Evolutionary conservation across 2,888 invertebrate species (phyloP).

Genomic region (Azorinus chamasolen): DNA sequence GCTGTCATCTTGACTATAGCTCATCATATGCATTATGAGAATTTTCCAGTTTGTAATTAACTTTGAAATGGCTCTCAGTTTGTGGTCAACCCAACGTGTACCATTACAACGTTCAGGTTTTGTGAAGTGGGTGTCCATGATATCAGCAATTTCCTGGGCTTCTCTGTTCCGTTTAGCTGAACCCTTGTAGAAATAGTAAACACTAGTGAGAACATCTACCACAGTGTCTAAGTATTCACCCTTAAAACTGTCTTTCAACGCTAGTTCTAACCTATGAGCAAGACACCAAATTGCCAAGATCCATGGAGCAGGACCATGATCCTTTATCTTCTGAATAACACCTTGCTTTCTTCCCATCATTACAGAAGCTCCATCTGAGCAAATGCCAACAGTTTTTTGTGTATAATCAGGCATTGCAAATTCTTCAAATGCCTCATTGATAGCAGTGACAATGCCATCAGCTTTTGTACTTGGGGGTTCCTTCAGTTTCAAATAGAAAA

Average conservation of each 20-base stretch:
- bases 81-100: constrained; percentile 57
- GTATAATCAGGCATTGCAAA: constrained; percentile 22
- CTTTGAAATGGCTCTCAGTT: constrained; percentile 21
- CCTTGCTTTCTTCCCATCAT: constrained; percentile 30
- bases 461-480: constrained; percentile 20
- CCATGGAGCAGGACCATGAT: constrained; percentile 20
- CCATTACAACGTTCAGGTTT: constrained; percentile 49
- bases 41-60: constrained; percentile 32
- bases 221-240: constrained; percentile 42
- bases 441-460: constrained; percentile 9
- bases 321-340: constrained; percentile 19
- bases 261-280: constrained; percentile 31
- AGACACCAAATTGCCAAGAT: constrained; percentile 33
- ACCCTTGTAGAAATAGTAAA: constrained; percentile 55
- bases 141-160: constrained; percentile 28
- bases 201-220: constrained; percentile 14
- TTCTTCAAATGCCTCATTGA: constrained; percentile 10
- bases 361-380: constrained; percentile 33
- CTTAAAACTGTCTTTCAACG: constrained; percentile 47
- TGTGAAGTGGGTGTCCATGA: constrained; percentile 45
- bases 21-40: constrained; percentile 35
- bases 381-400: constrained; percentile 32
- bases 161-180: constrained; percentile 51
- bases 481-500: constrained; percentile 7
- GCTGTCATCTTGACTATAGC: constrained; percentile 33